These are phyloP conservation scores for Spea hammondii DNA, from an alignment of 2,797 vertebrate species.

Conservation along the genomic window DNA sequence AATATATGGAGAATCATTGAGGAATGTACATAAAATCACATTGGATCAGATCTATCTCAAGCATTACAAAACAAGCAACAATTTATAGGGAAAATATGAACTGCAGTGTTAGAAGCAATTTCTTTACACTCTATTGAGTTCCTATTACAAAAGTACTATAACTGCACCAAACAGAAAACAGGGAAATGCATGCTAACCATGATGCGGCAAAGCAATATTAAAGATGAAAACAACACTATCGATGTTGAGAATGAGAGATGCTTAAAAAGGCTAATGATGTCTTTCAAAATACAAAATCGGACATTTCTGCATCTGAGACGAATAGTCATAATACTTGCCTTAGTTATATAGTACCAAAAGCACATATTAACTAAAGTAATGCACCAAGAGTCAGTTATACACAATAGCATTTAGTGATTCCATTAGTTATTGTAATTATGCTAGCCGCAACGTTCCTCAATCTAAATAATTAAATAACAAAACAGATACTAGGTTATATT, in stretches of 20 bases:
- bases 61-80: neutral
- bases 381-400: too few species aligned
- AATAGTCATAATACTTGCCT: too few species aligned
- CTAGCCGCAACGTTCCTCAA: too few species aligned
- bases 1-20: too few species aligned
- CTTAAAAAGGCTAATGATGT: neutral
- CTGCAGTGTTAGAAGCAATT: neutral
- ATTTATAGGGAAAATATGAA: neutral
- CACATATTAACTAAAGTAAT: too few species aligned
- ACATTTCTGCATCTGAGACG: too few species aligned
- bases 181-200: neutral
- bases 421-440: too few species aligned
- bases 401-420: too few species aligned
- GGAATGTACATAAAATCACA: neutral
- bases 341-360: too few species aligned
- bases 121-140: conserved; percentile 1
- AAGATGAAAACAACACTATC: neutral
- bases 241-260: neutral
- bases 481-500: too few species aligned
- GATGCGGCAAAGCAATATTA: neutral
- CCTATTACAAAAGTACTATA: conserved; percentile 8
- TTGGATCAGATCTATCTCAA: neutral
- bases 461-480: too few species aligned
- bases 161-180: conserved; percentile 1
- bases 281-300: too few species aligned